Evolutionary conservation across 64 coral and sea anemone species (phyloP), one percentile per base, ranked within the genome.

Genomic region (Montipora efflorescens): DNA sequence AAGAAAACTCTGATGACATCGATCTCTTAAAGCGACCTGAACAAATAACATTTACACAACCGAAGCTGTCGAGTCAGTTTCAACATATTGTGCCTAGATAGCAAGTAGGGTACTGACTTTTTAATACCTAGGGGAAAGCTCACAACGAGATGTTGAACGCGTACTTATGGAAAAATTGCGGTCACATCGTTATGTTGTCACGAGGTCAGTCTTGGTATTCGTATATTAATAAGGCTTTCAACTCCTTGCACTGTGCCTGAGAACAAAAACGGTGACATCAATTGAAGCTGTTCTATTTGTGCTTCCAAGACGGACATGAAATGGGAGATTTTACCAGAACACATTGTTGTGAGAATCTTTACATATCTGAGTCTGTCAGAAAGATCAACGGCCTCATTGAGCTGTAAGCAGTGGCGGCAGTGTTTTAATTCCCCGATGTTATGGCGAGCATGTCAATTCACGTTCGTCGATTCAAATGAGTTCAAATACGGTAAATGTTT

Each of bases 291-390:
- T 8, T 62, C 18, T 68, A 58, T 67, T 67, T 45, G 12, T 8
- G 0, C 4, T 47, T 12, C 16, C 14, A 95, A 95, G 92, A 89
- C 91, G 6, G 72, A 19, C 3, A 92, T 59, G 23, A 81, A 75
- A 22, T 98, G 93, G 96, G 93, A 83, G 74, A 89, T 59, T 89
- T 57, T 98, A 15, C 96, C 96, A 11, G 96, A 98, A 66, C 93
- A 98, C 20, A 55, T 98, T 20, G 59, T 98, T 2, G 89, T 92
- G 5, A 48, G 23, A 74, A 89, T 98, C 25, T 75, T 95, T 74
- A 81, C 71, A 73, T 95, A 74, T 73, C 81, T 94, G 0, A 74
- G 23, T 16, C 64, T 92, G 50, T 62, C 83, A 7, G 78, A 95
- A 44, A 87, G 93, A 85, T 89, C 74, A 72, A 89, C 91, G 45